Base-by-base conservation (phyloP, 2,888 invertebrate species). In the Tetropium fuscum region DNA sequence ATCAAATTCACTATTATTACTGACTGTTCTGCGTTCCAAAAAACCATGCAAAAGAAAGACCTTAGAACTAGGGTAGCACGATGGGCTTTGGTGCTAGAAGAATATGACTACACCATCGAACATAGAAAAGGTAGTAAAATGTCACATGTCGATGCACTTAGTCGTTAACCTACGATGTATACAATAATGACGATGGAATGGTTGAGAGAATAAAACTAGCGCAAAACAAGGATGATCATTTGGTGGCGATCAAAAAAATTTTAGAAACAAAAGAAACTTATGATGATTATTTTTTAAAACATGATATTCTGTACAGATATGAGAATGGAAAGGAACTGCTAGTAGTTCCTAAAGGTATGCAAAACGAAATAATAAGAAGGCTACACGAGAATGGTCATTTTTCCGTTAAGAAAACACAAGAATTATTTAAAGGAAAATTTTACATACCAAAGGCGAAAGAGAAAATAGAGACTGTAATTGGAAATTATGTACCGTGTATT, bases 321-420 rank as follows among this genome's bases (percentile, higher is more conserved):
- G 44, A 41, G 13, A 30, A 66, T 15, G 62, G 55, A 16, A 7
- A 30, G 41, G 48, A 62, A 27, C 32, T 70, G 8, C 19, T 66
- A 36, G 69, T 68, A 0, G 68, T 81, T 13, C 80, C 80, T 0
- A 72, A 62, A 10, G 13, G n/a, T 4, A 74, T 82, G 75, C 71
- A 77, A 51, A 58, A 49, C 3, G 74, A 79, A 53, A 69, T 81
- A 1, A 79, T 81, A 2, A 63, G 63, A 25, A 70, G 57, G 3
- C 67, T 64, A 0, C 79, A 80, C 57, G 73, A 73, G 18, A 60
- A 66, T 30, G 77, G 78, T 16, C 78, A 79, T 66, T 79, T 79
- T 64, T 61, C 63, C 8, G 51, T 60, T 7, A 54, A 44, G 18
- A 64, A 64, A 32, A 69, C 64, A 1, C 55, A 66, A 63, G 58